Conservation (phyloP, 2,888 invertebrate genomes). For the Athalia circularis region DNA sequence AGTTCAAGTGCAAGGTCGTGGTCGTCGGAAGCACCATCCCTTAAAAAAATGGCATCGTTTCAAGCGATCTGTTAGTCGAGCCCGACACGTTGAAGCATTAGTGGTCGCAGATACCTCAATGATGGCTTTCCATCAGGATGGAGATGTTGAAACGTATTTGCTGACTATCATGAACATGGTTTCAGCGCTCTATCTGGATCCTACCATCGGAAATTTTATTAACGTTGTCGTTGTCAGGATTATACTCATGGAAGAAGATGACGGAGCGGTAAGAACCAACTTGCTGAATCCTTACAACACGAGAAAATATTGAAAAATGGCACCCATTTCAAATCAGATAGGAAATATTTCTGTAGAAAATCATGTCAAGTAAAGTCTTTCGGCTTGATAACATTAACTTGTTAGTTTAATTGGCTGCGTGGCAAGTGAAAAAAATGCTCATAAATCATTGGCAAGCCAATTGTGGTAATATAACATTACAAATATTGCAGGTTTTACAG, state of each 20-base stretch:
- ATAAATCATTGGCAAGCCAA: too few species aligned
- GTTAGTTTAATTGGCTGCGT: too few species aligned
- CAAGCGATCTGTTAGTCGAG: conserved; percentile 83
- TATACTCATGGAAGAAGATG: conserved; percentile 83
- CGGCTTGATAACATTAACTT: too few species aligned
- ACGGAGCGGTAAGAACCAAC: conserved; percentile 73
- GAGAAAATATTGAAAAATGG: too few species aligned
- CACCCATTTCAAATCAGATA: too few species aligned
- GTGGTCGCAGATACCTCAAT: conserved; percentile 92
- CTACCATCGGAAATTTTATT: conserved; percentile 92
- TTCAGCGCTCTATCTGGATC: conserved; percentile 89
- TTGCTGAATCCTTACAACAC: neutral
- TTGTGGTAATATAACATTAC: too few species aligned
- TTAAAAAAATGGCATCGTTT: conserved; percentile 62
- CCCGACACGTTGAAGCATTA: conserved; percentile 89
- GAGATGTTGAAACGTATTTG: conserved; percentile 89
- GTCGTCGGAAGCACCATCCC: conserved; percentile 60
- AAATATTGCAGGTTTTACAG: too few species aligned
- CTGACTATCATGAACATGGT: conserved; percentile 96
- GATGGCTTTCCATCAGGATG: conserved; percentile 89
- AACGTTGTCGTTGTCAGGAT: conserved; percentile 93
- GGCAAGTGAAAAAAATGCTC: too few species aligned
- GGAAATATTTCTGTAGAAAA: too few species aligned
- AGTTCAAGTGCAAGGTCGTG: conserved; percentile 75
- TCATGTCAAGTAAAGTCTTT: too few species aligned